Base-by-base conservation (phyloP, 2,888 invertebrate species). In the Chaetogeoica ovagalla region DNA sequence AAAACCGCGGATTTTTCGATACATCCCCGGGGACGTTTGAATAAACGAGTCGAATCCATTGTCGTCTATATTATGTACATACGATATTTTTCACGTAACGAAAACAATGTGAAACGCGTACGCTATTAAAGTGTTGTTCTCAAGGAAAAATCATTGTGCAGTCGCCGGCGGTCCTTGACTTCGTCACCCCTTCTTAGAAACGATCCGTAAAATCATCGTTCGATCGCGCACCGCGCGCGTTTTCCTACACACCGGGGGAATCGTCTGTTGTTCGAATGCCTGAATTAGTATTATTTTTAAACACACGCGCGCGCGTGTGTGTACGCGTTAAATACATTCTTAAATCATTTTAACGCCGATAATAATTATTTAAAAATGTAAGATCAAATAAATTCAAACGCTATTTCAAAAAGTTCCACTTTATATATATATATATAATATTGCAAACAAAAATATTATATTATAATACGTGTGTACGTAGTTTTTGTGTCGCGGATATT, bases 91-190 rank as follows among this genome's bases (percentile, higher is more conserved):
- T 30, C 39, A 55, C n/a, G 65, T 19, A 39, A 19, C 11, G 13
- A 66, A 66, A 43, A 66, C 8, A 74, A 37, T 4, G 30, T 30
- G n/a, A 30, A 30, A 30, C 30, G 4, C 4, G 4, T 57, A 37
- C 11, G 43, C 17, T 43, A 19, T 43, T 55, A 52, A 19, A 65
- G 17, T 1, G 39, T 13, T 74, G 11, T 74, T 63, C 66, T 57
- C 74, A 66, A 75, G 74, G 65, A 75, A 57, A 62, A 73, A 75
- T n/a, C 19, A 57, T 74, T 57, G 4, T 30, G 4, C 30, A 70
- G 5, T n/a, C n/a, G n/a, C 17, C 30, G 2, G 21, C 57, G 57
- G 74, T 65, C 74, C 19, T 65, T 57, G 19, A 66, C 39, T 66
- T 15, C 15, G n/a, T 37, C n/a, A 19, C 21, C 57, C 17, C 11